A percentile compares a stretch with the other conserved stretches of the same genome.
phyloP scores from a whole-genome alignment of 2,888 invertebrate species.

The Peribatodes rhomboidaria region DNA sequence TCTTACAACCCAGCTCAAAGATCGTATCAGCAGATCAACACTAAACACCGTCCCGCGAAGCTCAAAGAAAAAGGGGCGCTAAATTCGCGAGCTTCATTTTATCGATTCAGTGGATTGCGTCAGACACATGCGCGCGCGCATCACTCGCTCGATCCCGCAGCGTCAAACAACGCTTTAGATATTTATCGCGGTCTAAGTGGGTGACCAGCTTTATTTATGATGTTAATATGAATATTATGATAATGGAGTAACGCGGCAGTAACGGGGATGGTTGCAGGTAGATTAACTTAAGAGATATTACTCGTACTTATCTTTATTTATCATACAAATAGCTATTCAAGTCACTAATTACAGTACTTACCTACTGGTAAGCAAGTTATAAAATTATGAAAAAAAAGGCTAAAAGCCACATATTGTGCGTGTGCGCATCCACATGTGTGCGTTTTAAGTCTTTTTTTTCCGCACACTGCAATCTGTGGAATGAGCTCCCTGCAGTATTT shows the following conservation, averaged over 20 bases:
- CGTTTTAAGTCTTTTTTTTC: too few species aligned
- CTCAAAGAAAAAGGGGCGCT: slow-evolving; percentile 67
- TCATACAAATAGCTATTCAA: not conserved
- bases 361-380: too few species aligned
- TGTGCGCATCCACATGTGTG: too few species aligned
- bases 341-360: too few species aligned
- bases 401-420: too few species aligned
- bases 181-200: slow-evolving; percentile 59
- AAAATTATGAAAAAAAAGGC: too few species aligned
- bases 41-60: slow-evolving; percentile 54
- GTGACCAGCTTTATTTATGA: slow-evolving; percentile 44
- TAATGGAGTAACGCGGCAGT: slow-evolving; percentile 19
- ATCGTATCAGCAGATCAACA: slow-evolving; percentile 27
- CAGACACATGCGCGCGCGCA: slow-evolving; percentile 50
- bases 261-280: slow-evolving; percentile 4
- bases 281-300: slow-evolving; percentile 5
- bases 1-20: not conserved
- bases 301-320: not conserved
- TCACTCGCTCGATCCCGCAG: slow-evolving; percentile 59
- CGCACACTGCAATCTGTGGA: too few species aligned
- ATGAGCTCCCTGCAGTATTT: too few species aligned
- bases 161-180: slow-evolving; percentile 33
- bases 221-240: slow-evolving; percentile 22
- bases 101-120: slow-evolving; percentile 66
- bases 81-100: slow-evolving; percentile 69